A percentile compares a stretch with the other conserved stretches of the same genome.
Conservation (phyloP, 1,140 invertebrate genomes). For the Ruditapes philippinarum region DNA sequence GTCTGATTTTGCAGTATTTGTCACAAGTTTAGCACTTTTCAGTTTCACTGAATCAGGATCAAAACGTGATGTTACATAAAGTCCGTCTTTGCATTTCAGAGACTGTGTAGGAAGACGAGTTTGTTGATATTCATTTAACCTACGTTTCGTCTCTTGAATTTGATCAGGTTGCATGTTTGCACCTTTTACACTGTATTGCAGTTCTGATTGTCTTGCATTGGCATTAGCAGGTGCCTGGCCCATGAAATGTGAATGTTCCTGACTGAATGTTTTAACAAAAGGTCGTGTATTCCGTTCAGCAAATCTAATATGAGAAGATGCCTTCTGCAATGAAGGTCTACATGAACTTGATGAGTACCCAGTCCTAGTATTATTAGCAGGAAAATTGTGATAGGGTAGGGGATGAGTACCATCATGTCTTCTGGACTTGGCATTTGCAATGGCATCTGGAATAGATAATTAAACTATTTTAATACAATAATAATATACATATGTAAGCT, state of each 20-base stretch:
- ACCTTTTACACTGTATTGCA: too few species aligned
- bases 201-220: too few species aligned
- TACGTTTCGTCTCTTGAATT: too few species aligned
- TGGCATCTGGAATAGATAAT: constrained; percentile 1
- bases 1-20: too few species aligned
- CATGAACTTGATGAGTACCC: not conserved
- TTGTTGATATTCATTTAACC: too few species aligned
- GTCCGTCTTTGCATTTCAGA: too few species aligned
- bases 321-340: not conserved
- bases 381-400: not conserved
- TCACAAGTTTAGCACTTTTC: too few species aligned
- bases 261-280: not conserved
- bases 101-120: too few species aligned
- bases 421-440: not conserved
- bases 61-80: too few species aligned
- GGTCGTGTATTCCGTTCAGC: not conserved
- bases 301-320: not conserved
- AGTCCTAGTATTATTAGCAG: not conserved
- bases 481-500: too few species aligned
- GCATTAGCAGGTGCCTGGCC: not conserved
- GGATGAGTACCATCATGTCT: not conserved
- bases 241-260: not conserved
- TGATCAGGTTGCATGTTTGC: too few species aligned
- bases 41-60: too few species aligned
- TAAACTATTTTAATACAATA: not conserved